phyloP scores from a whole-genome alignment of 2,113 vertebrate genomes.

The Crotophaga sulcirostris region DNA sequence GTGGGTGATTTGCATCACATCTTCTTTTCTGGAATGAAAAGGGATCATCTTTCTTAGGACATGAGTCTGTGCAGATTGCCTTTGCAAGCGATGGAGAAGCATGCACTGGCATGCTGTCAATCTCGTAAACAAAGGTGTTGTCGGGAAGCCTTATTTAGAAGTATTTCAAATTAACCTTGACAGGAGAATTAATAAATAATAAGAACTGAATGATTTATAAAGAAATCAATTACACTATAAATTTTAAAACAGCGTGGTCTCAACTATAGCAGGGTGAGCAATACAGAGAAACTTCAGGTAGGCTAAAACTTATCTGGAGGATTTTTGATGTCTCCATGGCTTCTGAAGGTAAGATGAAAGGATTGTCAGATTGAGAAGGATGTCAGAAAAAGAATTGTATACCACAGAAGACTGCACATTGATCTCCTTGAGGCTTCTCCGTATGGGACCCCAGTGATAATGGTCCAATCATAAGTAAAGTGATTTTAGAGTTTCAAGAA shows the following conservation, averaged over 20 bases:
- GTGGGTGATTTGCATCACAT: background rate
- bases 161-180: slow-evolving; percentile 80
- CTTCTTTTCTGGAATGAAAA: background rate
- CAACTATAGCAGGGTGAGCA: slow-evolving; percentile 19
- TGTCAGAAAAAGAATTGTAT: background rate
- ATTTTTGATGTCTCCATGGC: background rate
- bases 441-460: background rate
- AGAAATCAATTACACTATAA: slow-evolving; percentile 79
- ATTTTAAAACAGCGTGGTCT: slow-evolving; percentile 68
- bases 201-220: slow-evolving; percentile 76
- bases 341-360: background rate
- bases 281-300: background rate
- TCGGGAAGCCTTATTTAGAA: slow-evolving; percentile 74
- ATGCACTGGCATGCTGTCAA: slow-evolving; percentile 38
- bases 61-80: background rate
- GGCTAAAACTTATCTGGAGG: background rate
- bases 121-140: slow-evolving; percentile 74
- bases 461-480: background rate
- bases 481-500: background rate
- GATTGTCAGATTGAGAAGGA: background rate
- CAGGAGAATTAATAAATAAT: slow-evolving; percentile 82
- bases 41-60: background rate
- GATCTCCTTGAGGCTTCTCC: background rate
- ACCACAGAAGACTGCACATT: background rate
- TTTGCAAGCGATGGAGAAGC: background rate